phyloP scores from a whole-genome alignment of 2,888 invertebrate genomes.

The Rhagonycha lutea region DNA sequence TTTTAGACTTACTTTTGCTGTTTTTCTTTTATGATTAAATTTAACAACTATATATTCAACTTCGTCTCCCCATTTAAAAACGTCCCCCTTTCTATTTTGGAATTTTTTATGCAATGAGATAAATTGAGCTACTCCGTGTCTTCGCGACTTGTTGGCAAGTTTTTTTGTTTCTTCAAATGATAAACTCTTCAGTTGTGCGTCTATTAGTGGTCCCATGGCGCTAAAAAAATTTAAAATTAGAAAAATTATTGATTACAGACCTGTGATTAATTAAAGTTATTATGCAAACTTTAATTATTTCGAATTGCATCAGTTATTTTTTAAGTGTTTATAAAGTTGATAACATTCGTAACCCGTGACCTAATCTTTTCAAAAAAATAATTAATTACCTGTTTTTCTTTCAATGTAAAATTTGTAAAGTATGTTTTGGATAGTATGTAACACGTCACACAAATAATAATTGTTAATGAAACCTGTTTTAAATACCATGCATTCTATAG shows the following conservation, averaged over 20 bases:
- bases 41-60: slow-evolving; percentile 96
- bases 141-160: slow-evolving; percentile 86
- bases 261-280: neutral
- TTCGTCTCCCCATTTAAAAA: slow-evolving; percentile 98
- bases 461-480: neutral
- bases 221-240: neutral
- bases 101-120: slow-evolving; percentile 90
- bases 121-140: slow-evolving; percentile 95
- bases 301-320: neutral
- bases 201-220: neutral
- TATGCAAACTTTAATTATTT: neutral
- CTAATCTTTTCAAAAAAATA: neutral
- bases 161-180: slow-evolving; percentile 95
- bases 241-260: neutral
- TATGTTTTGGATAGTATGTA: neutral
- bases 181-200: slow-evolving; percentile 52
- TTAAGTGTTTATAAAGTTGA: neutral
- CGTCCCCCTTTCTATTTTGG: slow-evolving; percentile 87
- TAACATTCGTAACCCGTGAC: neutral
- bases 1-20: slow-evolving; percentile 82
- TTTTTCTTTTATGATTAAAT: slow-evolving; percentile 85
- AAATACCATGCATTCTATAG: neutral
- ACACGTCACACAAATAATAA: neutral
- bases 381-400: neutral
- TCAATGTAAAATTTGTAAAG: neutral